Evolutionary conservation across 2,113 vertebrate genomes (phyloP).

Genomic region (Suricata suricatta): DNA sequence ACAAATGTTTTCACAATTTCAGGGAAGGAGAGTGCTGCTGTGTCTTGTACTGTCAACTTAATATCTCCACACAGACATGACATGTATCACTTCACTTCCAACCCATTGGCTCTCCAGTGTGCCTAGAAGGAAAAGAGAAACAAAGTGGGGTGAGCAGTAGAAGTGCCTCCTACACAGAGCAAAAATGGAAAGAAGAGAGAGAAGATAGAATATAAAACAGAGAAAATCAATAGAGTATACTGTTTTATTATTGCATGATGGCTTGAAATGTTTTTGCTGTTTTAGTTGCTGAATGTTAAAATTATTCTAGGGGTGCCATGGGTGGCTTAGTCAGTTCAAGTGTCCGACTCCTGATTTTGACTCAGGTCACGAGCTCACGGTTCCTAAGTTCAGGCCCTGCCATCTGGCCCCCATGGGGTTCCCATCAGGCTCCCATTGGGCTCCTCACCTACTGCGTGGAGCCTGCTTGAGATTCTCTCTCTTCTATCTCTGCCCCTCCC

Average conservation of each 20-base stretch:
- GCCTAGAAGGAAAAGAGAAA: constrained; percentile 5
- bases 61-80: background rate
- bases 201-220: background rate
- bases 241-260: background rate
- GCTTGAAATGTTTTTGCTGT: background rate
- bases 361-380: too few species aligned
- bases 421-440: too few species aligned
- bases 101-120: background rate
- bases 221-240: background rate
- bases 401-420: too few species aligned
- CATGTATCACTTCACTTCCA: background rate
- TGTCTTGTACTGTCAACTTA: background rate
- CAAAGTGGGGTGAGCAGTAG: background rate
- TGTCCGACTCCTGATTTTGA: too few species aligned
- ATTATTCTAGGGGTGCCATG: background rate
- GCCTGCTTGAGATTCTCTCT: too few species aligned
- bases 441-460: too few species aligned
- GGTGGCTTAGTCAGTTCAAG: too few species aligned
- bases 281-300: background rate
- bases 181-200: background rate
- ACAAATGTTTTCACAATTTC: background rate
- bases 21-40: background rate
- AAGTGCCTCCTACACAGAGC: background rate
- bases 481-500: too few species aligned
- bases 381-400: too few species aligned